Percentiles rank a stretch among this genome's conserved stretches.
Conservation (phyloP, 2,888 invertebrate species). For the Eurytoma adleriae region DNA sequence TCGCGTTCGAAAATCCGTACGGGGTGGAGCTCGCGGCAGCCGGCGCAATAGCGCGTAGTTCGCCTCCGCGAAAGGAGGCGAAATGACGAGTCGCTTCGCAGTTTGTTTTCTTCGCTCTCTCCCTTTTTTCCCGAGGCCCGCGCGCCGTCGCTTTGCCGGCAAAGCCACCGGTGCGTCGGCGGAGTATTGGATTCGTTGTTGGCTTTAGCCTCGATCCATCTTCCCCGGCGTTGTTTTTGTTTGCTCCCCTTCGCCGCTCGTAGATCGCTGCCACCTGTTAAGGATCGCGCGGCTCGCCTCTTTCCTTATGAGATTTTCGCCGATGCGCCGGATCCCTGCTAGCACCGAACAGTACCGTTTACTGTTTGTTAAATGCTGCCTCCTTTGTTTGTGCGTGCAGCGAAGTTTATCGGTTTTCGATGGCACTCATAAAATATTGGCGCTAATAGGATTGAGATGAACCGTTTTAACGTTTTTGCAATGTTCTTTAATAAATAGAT, state of each 20-base stretch:
- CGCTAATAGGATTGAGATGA: too few relatives aligned
- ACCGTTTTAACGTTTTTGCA: too few relatives aligned
- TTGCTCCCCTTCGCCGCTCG: slow-evolving; percentile 23
- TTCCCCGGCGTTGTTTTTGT: slow-evolving; percentile 48
- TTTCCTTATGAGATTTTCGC: slow-evolving; percentile 19
- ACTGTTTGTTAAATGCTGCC: background rate
- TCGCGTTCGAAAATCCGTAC: background rate
- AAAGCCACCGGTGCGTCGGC: slow-evolving; percentile 1
- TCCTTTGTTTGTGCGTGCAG: too few relatives aligned
- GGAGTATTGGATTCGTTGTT: slow-evolving; percentile 51
- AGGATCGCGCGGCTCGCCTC: slow-evolving; percentile 27
- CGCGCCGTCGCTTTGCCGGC: background rate
- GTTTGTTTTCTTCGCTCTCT: slow-evolving; percentile 32
- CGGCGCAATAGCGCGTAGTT: slow-evolving; percentile 5
- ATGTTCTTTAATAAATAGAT: too few relatives aligned
- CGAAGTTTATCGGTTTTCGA: too few relatives aligned
- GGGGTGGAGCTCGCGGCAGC: background rate
- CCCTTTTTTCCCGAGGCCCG: background rate
- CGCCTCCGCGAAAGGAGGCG: background rate
- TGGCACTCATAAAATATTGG: too few relatives aligned
- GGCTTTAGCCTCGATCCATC: slow-evolving; percentile 46
- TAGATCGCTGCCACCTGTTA: slow-evolving; percentile 55
- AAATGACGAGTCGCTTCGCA: slow-evolving; percentile 45
- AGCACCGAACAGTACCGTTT: background rate
- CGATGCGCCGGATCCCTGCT: background rate